Percentiles rank a stretch among this genome's conserved stretches.
Evolutionary conservation across 2,113 vertebrate genomes (phyloP).

Genomic region (Amphiprion ocellaris): DNA sequence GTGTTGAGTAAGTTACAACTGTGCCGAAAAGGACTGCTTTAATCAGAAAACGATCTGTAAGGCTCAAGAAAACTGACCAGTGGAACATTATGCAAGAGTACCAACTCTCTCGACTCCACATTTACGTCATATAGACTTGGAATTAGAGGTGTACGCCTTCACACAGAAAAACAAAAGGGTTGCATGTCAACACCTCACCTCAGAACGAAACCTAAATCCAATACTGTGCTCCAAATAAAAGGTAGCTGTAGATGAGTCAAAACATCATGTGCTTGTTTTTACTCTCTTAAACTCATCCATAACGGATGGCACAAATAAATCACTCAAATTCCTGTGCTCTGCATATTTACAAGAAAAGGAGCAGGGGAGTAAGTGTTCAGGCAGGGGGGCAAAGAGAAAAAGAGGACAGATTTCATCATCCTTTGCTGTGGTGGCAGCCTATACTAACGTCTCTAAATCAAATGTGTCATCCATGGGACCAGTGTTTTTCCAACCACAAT

Average conservation of each 20-base stretch:
- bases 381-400: conserved; percentile 31
- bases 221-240: conserved; percentile 17
- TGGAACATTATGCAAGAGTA: conserved; percentile 45
- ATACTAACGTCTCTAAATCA: conserved; percentile 70
- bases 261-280: conserved; percentile 57
- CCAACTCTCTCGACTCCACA: conserved; percentile 29
- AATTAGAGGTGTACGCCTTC: conserved; percentile 1
- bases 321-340: conserved; percentile 40
- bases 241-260: conserved; percentile 35
- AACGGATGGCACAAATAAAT: conserved; percentile 51
- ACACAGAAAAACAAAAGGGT: conserved; percentile 20
- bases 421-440: conserved; percentile 56
- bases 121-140: conserved; percentile 48
- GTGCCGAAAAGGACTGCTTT: conserved; percentile 13
- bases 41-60: conserved; percentile 32
- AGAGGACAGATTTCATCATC: conserved; percentile 64
- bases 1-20: conserved; percentile 40
- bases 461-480: conserved; percentile 66
- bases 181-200: conserved; percentile 32
- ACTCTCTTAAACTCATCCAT: conserved; percentile 15
- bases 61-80: conserved; percentile 25
- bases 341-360: conserved; percentile 56
- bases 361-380: conserved; percentile 28
- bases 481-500: conserved; percentile 73
- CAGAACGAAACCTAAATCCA: conserved; percentile 9